These are phyloP conservation scores for Fundulus diaphanus DNA, from an alignment of 2,797 vertebrate genomes.

Conservation along the genomic window DNA sequence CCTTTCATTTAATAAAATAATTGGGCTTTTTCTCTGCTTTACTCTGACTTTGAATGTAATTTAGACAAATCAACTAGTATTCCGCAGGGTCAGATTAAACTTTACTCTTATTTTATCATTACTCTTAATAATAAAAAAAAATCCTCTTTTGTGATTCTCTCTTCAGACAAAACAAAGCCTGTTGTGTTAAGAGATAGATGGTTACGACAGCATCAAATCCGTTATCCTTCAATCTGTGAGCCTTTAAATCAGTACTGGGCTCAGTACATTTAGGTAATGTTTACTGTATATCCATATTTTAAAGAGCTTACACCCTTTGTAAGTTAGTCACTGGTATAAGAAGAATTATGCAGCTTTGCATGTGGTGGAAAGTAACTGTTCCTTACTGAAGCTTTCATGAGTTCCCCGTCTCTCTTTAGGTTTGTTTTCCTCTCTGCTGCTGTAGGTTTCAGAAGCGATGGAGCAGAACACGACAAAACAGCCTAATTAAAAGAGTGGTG, in stretches of 20 bases:
- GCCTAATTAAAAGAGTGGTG: constrained; percentile 74
- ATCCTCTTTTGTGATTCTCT: not conserved
- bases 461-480: constrained; percentile 72
- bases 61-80: not conserved
- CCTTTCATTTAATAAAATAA: not conserved
- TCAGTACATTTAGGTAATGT: not conserved
- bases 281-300: not conserved
- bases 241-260: not conserved
- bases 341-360: constrained; percentile 45
- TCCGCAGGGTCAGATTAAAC: not conserved
- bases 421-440: constrained; percentile 46
- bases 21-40: not conserved
- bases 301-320: not conserved
- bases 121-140: not conserved
- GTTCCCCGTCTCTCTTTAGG: constrained; percentile 24
- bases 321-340: constrained; percentile 45
- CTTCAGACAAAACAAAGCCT: not conserved
- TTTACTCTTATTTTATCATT: not conserved
- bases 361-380: constrained; percentile 32
- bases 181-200: constrained; percentile 17
- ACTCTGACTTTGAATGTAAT: not conserved
- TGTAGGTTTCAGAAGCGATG: constrained; percentile 64
- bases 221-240: constrained; percentile 7
- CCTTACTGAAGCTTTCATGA: constrained; percentile 20
- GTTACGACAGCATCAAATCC: constrained; percentile 60